Evolutionary conservation across 2,113 vertebrate genomes (phyloP).

Genomic region (Nanorana parkeri): DNA sequence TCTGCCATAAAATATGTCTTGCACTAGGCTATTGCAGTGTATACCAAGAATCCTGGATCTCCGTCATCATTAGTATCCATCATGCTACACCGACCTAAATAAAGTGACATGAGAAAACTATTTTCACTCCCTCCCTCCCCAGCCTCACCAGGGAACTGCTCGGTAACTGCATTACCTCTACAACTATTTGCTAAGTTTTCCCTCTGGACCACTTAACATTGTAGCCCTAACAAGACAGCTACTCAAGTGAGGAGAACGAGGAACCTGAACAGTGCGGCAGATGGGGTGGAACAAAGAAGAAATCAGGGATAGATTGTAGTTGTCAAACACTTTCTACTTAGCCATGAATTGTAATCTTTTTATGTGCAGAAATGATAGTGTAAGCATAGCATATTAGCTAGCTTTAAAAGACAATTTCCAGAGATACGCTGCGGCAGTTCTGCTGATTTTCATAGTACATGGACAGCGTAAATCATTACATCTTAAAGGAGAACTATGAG

Average conservation of each 20-base stretch:
- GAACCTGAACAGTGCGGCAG: conserved; percentile 14
- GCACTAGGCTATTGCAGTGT: too few relatives aligned
- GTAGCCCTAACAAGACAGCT: conserved; percentile 48
- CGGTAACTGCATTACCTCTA: conserved; percentile 24
- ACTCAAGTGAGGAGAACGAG: conserved; percentile 34
- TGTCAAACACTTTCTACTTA: conserved; percentile 26
- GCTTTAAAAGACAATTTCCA: too few relatives aligned
- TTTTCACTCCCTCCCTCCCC: background rate
- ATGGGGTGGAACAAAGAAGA: conserved; percentile 30
- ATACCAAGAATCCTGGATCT: too few relatives aligned
- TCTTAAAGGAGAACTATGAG: too few relatives aligned
- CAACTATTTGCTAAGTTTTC: conserved; percentile 22
- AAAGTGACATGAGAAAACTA: conserved; percentile 23
- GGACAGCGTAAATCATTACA: too few relatives aligned
- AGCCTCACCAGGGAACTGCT: conserved; percentile 10
- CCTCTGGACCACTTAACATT: conserved; percentile 40
- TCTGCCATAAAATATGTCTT: too few relatives aligned
- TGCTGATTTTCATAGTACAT: too few relatives aligned
- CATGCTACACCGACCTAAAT: conserved; percentile 2
- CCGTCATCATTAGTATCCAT: too few relatives aligned
- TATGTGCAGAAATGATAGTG: background rate
- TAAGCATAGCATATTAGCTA: background rate
- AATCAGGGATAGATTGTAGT: background rate
- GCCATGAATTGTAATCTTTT: background rate
- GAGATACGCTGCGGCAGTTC: too few relatives aligned